phyloP scores from a whole-genome alignment of 2,888 invertebrate genomes.

The Zygogramma bicolorata region DNA sequence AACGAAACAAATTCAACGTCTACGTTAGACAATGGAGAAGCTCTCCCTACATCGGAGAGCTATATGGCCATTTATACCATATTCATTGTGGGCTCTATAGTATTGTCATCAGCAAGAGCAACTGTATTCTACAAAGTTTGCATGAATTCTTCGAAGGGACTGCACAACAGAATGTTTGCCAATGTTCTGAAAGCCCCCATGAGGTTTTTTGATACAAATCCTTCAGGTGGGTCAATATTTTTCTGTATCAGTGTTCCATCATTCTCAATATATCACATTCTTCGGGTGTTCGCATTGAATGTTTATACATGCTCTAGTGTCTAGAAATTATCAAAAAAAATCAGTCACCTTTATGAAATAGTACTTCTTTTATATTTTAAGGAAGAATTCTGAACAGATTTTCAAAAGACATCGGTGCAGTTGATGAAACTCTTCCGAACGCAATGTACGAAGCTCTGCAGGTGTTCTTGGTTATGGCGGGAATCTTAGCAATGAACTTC shows the following conservation, averaged over 20 bases:
- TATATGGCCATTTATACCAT: conserved; percentile 72
- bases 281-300: too few species aligned
- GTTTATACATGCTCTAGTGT: too few species aligned
- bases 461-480: conserved; percentile 77
- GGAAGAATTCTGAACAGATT: conserved; percentile 87
- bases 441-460: conserved; percentile 74
- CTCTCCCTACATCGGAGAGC: conserved; percentile 23
- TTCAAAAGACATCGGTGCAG: conserved; percentile 84
- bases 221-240: conserved; percentile 70
- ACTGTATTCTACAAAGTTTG: conserved; percentile 80
- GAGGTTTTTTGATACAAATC: conserved; percentile 87
- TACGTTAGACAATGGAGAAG: neutral
- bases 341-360: neutral
- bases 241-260: neutral
- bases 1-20: neutral
- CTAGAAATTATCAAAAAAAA: too few species aligned
- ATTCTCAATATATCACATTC: too few species aligned
- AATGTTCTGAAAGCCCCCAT: conserved; percentile 81
- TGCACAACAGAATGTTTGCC: conserved; percentile 85
- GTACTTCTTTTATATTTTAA: conserved; percentile 58
- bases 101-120: conserved; percentile 75
- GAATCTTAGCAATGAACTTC: conserved; percentile 78
- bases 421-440: conserved; percentile 79
- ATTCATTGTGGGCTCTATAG: conserved; percentile 71
- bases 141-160: conserved; percentile 78